Evolutionary conservation across 2,888 invertebrate genomes (phyloP), one percentile per base, ranked within the genome.

Genomic region (Zaprionus obscuricornis): DNA sequence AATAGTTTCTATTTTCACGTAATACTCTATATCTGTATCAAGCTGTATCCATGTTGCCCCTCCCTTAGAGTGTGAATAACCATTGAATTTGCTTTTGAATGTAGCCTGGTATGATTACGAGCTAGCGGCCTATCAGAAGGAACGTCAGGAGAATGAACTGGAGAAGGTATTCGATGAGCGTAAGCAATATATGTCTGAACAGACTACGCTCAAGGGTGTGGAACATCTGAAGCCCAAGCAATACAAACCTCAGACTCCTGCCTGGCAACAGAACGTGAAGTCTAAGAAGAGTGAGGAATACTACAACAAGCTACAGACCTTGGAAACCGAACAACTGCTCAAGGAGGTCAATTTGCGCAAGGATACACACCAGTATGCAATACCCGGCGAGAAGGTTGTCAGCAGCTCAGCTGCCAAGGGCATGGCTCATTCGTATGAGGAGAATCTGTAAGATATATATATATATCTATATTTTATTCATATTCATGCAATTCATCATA

Each of bases 41-140:
- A 43, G 34, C 26, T 39, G 17, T 33, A 47, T 11, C 16, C n/a
- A 4, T 26, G 5, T 18, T 27, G 20, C 20, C 6, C 47, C 40
- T 14, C 59, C n/a, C n/a, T n/a, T 2, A 8, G n/a, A 27, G 4
- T 14, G 52, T 54, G n/a, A 20, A 10, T 63, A 60, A 56, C 24
- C 2, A 50, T 65, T 4, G 46, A 63, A 68, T 73, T 40, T 33
- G 33, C 31, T 83, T 86, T 46, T 20, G 20, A 54, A 73, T 84
- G 75, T 90, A 95, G 97, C 97, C 85, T 97, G 97, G 97, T 97
- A 97, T 92, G 97, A 97, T 91, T 93, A 93, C 88, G 97, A 96
- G 90, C 93, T 96, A 88, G 92, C 94, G 73, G 94, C 94, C 89
- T 97, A 96, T 91, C 97, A 97, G 91, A 92, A 93, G 89, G 95